Percentiles rank a stretch among this genome's conserved stretches.
Conservation (phyloP, 2,797 vertebrate genomes). For the Cephalopachus bancanus region DNA sequence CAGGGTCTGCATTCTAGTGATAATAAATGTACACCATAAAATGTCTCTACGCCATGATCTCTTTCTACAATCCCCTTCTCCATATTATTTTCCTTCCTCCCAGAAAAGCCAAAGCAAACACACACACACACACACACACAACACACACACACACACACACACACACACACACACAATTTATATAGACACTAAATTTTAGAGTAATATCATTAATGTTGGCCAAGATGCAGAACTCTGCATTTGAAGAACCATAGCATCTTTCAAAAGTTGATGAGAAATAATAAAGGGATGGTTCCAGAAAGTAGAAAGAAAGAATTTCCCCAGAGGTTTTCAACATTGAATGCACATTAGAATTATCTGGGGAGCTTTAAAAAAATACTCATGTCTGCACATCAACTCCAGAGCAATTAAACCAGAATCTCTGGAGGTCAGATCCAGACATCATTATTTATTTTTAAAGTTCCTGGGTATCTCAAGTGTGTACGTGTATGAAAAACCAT, state of each 20-base stretch:
- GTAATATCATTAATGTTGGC: neutral
- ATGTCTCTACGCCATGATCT: neutral
- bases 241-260: neutral
- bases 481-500: neutral
- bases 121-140: neutral
- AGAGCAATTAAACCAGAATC: slow-evolving; percentile 40
- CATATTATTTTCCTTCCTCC: neutral
- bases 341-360: slow-evolving; percentile 13
- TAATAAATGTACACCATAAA: neutral
- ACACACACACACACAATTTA: neutral
- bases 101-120: neutral
- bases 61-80: neutral
- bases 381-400: neutral
- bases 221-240: neutral
- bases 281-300: neutral
- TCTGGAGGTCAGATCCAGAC: neutral
- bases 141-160: neutral
- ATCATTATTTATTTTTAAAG: slow-evolving; percentile 64
- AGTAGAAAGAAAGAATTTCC: slow-evolving; percentile 1
- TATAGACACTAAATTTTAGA: slow-evolving; percentile 31
- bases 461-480: slow-evolving; percentile 63
- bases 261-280: neutral
- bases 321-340: neutral
- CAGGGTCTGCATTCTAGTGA: neutral
- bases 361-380: neutral